Evolutionary conservation across 1,140 invertebrate genomes (phyloP).

Genomic region (Diprion similis): DNA sequence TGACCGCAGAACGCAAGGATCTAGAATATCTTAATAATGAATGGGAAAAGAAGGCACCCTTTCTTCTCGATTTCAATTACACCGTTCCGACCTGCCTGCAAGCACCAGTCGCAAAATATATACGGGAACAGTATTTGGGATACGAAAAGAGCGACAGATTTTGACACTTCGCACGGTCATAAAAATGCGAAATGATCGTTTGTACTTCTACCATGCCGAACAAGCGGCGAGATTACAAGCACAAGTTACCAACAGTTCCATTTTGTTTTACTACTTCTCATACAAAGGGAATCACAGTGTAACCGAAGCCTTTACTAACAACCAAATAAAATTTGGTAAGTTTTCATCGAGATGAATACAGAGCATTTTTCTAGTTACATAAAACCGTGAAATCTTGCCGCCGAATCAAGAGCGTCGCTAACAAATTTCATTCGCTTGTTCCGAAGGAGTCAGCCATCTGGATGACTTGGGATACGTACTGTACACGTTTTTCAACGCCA

Average conservation of each 20-base stretch:
- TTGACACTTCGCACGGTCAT: slow-evolving; percentile 40
- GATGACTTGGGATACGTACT: slow-evolving; percentile 64
- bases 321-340: slow-evolving; percentile 60
- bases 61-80: slow-evolving; percentile 68
- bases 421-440: neutral
- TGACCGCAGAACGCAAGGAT: slow-evolving; percentile 51
- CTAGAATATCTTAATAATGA: slow-evolving; percentile 62
- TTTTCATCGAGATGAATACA: slow-evolving; percentile 41
- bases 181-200: slow-evolving; percentile 65
- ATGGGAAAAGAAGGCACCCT: slow-evolving; percentile 66
- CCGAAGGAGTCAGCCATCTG: slow-evolving; percentile 66
- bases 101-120: slow-evolving; percentile 55
- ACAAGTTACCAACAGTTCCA: slow-evolving; percentile 60
- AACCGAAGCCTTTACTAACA: slow-evolving; percentile 46
- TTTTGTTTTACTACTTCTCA: slow-evolving; percentile 64
- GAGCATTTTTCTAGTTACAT: slow-evolving; percentile 18
- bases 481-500: slow-evolving; percentile 44
- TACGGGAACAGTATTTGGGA: slow-evolving; percentile 66
- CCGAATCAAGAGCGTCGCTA: neutral
- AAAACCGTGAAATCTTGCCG: neutral
- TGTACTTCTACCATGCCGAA: slow-evolving; percentile 64
- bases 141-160: slow-evolving; percentile 51
- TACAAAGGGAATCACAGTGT: slow-evolving; percentile 58
- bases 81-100: slow-evolving; percentile 61
- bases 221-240: slow-evolving; percentile 65